phyloP scores from a whole-genome alignment of 2,797 vertebrate species.

The Florisuga fusca region DNA sequence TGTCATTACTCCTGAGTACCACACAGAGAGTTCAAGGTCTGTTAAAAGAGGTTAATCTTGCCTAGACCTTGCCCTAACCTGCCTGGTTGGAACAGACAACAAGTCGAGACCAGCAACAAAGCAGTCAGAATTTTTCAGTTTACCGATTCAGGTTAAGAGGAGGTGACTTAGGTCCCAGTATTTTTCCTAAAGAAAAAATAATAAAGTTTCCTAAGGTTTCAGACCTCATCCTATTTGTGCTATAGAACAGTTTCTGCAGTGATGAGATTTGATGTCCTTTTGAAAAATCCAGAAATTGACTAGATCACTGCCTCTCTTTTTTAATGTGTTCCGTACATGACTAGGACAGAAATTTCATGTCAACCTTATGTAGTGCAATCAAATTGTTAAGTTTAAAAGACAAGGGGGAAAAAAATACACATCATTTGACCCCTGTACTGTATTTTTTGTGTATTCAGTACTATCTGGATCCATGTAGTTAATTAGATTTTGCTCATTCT shows the following conservation, averaged over 20 bases:
- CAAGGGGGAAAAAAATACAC: neutral
- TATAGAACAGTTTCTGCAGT: neutral
- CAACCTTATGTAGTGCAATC: neutral
- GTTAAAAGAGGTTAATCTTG: too few relatives aligned
- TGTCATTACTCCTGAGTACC: too few relatives aligned
- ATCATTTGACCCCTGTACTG: fast-evolving
- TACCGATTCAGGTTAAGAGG: neutral
- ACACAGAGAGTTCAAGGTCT: too few relatives aligned
- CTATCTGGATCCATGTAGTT: neutral
- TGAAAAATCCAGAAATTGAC: neutral
- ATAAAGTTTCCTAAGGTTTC: neutral
- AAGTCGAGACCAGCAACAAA: neutral
- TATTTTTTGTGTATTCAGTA: neutral
- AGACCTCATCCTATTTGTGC: neutral
- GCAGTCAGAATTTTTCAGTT: neutral
- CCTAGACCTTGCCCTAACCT: too few relatives aligned
- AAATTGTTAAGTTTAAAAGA: neutral
- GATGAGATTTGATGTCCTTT: neutral
- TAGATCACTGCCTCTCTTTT: neutral
- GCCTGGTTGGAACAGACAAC: too few relatives aligned
- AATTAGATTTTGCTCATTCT: neutral
- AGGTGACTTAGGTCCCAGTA: neutral
- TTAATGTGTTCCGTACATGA: neutral
- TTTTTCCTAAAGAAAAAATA: neutral
- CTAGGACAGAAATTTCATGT: neutral